These are phyloP conservation scores for Isichthys henryi DNA, from an alignment of 2,113 vertebrate species.

Conservation along the genomic window DNA sequence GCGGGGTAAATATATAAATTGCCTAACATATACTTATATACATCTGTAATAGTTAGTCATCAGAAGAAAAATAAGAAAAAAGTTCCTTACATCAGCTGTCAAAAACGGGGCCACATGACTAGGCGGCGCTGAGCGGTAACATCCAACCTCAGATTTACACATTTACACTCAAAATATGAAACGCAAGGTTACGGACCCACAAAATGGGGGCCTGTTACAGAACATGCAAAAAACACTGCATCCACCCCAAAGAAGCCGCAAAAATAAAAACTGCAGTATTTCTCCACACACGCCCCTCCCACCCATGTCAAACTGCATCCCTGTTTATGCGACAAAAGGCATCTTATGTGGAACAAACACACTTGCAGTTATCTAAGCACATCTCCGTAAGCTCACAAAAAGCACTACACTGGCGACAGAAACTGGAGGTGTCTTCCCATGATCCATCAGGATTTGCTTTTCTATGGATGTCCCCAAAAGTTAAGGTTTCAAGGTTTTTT, in stretches of 20 bases:
- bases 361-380: constrained; percentile 35
- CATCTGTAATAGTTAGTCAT: constrained; percentile 24
- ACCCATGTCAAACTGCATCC: constrained; percentile 32
- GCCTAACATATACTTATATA: constrained; percentile 30
- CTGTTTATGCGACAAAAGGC: constrained; percentile 33
- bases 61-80: constrained; percentile 26
- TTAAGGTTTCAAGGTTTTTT: constrained; percentile 29
- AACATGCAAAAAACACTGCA: constrained; percentile 48
- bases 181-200: constrained; percentile 15
- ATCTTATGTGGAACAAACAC: constrained; percentile 9
- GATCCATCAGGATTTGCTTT: constrained; percentile 10
- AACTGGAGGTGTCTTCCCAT: background rate
- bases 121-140: background rate
- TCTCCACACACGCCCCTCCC: constrained; percentile 24
- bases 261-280: constrained; percentile 47
- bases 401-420: constrained; percentile 11
- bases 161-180: constrained; percentile 27
- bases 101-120: background rate
- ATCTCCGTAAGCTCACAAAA: constrained; percentile 34
- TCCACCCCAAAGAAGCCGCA: constrained; percentile 40
- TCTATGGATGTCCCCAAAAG: constrained; percentile 39
- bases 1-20: constrained; percentile 7
- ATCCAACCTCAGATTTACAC: constrained; percentile 28
- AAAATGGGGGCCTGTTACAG: constrained; percentile 40
- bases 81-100: background rate